Evolutionary conservation across 2,113 vertebrate genomes (phyloP).

Genomic region (Poeciliopsis prolifica): DNA sequence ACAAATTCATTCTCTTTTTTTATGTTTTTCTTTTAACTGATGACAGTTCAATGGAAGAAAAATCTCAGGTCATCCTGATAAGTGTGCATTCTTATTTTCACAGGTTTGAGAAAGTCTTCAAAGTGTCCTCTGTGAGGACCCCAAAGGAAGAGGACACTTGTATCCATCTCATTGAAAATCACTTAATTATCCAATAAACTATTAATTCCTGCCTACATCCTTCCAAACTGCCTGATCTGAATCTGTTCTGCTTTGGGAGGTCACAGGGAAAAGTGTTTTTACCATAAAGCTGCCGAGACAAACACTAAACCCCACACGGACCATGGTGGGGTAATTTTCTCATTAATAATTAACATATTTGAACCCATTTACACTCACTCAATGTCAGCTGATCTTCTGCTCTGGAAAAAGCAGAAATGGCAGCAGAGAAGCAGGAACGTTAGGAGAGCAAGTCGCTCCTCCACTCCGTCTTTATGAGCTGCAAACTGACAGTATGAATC

Average conservation of each 20-base stretch:
- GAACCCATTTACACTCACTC: slow-evolving; percentile 60
- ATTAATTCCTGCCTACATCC: slow-evolving; percentile 1
- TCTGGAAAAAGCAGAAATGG: slow-evolving; percentile 24
- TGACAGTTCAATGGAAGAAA: not conserved
- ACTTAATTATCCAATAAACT: not conserved
- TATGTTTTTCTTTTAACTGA: too few species aligned
- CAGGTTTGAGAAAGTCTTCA: not conserved
- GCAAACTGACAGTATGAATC: not conserved
- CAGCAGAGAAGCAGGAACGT: slow-evolving; percentile 36
- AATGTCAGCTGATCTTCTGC: slow-evolving; percentile 46
- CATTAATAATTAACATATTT: slow-evolving; percentile 69
- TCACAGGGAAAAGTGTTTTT: slow-evolving; percentile 28
- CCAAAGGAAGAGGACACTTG: not conserved
- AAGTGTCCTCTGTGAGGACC: not conserved
- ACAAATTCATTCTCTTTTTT: too few species aligned
- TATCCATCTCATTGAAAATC: not conserved
- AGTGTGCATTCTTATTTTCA: not conserved
- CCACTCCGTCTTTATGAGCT: not conserved
- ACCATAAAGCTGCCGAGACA: slow-evolving; percentile 48
- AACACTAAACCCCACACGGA: slow-evolving; percentile 64
- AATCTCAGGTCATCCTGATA: not conserved
- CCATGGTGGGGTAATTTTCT: slow-evolving; percentile 55
- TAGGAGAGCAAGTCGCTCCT: slow-evolving; percentile 17
- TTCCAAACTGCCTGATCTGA: slow-evolving; percentile 1
- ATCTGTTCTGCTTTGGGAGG: slow-evolving; percentile 36